Percentiles rank a stretch among this genome's conserved stretches.
These are phyloP conservation scores for Tetramorium parvispinum DNA, from an alignment of 1,140 invertebrate species.

Conservation along the genomic window DNA sequence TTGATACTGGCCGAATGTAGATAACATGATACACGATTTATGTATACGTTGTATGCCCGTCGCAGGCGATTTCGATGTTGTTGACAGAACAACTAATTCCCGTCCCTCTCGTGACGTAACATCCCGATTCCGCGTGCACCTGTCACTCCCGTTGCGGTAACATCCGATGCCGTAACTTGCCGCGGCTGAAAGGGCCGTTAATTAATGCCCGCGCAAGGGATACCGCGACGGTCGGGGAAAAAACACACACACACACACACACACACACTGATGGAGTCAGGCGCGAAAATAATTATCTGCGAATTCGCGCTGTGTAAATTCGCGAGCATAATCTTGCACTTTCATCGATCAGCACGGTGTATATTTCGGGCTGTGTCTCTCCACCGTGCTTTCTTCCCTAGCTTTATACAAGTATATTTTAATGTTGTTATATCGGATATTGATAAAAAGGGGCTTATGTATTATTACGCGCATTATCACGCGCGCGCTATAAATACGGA, in stretches of 20 bases:
- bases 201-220: constrained; percentile 56
- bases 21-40: constrained; percentile 43
- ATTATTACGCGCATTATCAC: constrained; percentile 1
- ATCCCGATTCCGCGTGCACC: constrained; percentile 37
- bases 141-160: constrained; percentile 45
- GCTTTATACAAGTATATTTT: not conserved
- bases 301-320: constrained; percentile 1
- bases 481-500: constrained; percentile 4
- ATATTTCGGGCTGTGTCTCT: not conserved
- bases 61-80: constrained; percentile 41
- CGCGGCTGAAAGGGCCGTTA: constrained; percentile 61
- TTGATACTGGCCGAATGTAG: not conserved
- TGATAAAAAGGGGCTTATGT: constrained; percentile 27
- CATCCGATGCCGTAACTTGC: not conserved
- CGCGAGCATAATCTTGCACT: not conserved
- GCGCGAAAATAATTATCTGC: constrained; percentile 25
- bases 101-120: constrained; percentile 8
- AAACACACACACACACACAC: too few relatives aligned
- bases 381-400: not conserved
- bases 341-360: constrained; percentile 18
- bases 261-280: not conserved
- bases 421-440: constrained; percentile 25
- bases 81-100: constrained; percentile 56
- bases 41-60: constrained; percentile 1
- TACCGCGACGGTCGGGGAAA: not conserved